Evolutionary conservation across 2,888 invertebrate species (phyloP).

Genomic region (Drosophila paranaensis): DNA sequence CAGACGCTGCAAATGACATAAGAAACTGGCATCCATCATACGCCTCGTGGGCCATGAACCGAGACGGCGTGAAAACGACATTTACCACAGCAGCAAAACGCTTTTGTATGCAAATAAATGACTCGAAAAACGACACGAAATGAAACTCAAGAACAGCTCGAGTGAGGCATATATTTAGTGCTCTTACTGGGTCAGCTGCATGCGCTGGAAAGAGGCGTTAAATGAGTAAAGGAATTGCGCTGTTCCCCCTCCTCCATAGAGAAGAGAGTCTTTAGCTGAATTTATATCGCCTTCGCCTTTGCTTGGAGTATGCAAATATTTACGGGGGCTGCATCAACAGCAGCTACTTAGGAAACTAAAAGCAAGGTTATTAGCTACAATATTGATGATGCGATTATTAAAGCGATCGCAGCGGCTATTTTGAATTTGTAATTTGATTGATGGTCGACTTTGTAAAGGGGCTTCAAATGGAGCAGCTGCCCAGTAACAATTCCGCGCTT

Average conservation of each 20-base stretch:
- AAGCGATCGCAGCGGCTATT: constrained; percentile 2
- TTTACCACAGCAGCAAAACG: constrained; percentile 16
- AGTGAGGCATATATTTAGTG: neutral
- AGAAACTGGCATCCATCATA: constrained; percentile 65
- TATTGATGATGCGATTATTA: constrained; percentile 34
- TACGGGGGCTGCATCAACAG: constrained; percentile 1
- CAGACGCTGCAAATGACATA: constrained; percentile 40
- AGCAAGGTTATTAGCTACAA: constrained; percentile 38
- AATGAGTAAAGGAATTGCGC: neutral
- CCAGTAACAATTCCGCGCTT: constrained; percentile 9
- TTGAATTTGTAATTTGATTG: constrained; percentile 37
- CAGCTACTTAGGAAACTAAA: constrained; percentile 15
- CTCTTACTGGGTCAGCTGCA: constrained; percentile 3
- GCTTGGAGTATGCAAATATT: neutral
- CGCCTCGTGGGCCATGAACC: constrained; percentile 57
- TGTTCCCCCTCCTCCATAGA: neutral
- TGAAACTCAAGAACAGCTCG: constrained; percentile 1
- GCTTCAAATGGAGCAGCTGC: constrained; percentile 15
- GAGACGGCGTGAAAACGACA: constrained; percentile 38
- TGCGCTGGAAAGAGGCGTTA: neutral
- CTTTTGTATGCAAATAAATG: constrained; percentile 44
- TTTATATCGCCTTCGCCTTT: neutral
- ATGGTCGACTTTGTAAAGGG: constrained; percentile 22
- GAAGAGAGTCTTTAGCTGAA: neutral
- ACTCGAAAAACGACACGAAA: constrained; percentile 6